phyloP scores from a whole-genome alignment of 2,888 invertebrate genomes.

The Vannuccia rotundouncinata region DNA sequence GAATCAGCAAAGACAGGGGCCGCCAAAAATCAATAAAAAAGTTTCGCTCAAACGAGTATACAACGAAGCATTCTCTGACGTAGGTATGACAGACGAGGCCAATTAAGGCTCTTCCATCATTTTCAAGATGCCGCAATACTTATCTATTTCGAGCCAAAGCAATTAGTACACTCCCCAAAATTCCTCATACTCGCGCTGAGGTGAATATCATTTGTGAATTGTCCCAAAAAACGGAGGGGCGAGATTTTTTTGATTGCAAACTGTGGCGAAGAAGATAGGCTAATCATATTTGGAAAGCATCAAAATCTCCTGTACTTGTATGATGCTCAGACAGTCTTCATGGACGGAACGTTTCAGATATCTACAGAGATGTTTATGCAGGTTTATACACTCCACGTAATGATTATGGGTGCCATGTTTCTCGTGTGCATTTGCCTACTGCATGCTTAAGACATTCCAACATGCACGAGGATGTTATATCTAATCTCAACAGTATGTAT shows the following conservation, averaged over 20 bases:
- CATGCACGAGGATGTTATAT: too few relatives aligned
- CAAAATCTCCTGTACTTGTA: background rate
- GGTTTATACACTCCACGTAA: background rate
- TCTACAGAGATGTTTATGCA: background rate
- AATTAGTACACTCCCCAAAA: background rate
- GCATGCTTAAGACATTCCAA: background rate
- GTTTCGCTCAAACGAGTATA: too few relatives aligned
- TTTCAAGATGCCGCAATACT: background rate
- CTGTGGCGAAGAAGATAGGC: too few relatives aligned
- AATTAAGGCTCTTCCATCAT: background rate
- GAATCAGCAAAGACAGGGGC: too few relatives aligned
- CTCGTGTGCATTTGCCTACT: background rate
- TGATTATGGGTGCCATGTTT: background rate
- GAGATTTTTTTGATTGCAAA: too few relatives aligned
- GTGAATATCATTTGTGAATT: background rate
- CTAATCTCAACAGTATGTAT: too few relatives aligned
- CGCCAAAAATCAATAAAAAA: too few relatives aligned
- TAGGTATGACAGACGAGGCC: background rate
- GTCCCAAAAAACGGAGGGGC: background rate
- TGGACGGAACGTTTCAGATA: background rate
- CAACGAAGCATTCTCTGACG: background rate
- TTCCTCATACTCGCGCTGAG: background rate
- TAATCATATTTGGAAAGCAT: background rate
- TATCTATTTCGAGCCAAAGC: background rate
- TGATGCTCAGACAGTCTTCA: background rate